These are phyloP conservation scores for Noctua fimbriata DNA, from an alignment of 2,888 invertebrate genomes.

Conservation along the genomic window DNA sequence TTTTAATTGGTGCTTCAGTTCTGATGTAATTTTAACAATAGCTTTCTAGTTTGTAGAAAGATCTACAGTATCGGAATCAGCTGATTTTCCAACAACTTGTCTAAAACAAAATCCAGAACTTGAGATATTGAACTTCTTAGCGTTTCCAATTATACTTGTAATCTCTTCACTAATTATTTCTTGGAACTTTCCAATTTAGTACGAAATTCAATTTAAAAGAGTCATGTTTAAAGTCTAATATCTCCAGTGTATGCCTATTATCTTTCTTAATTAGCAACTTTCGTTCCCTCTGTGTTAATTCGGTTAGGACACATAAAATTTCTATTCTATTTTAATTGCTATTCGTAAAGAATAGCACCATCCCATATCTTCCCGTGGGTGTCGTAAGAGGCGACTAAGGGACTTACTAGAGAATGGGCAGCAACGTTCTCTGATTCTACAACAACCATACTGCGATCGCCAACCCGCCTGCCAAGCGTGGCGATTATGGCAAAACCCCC, in stretches of 20 bases:
- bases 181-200: not conserved
- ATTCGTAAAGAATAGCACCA: no score
- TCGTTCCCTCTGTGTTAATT: not conserved
- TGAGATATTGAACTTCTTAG: not conserved
- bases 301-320: no score
- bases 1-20: conserved; percentile 50
- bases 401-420: no score
- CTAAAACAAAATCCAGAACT: not conserved
- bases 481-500: no score
- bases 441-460: no score
- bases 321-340: no score
- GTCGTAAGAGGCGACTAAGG: no score
- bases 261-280: conserved; percentile 21
- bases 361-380: no score
- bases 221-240: not conserved
- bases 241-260: not conserved
- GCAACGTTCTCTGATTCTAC: no score
- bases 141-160: conserved; percentile 9
- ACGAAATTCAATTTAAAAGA: not conserved
- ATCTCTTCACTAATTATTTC: not conserved
- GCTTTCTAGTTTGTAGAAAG: conserved; percentile 30
- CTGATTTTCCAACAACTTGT: conserved; percentile 12
- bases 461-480: no score
- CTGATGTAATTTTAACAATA: conserved; percentile 36
- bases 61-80: not conserved